These are phyloP conservation scores for Scelioninae gen. 2 DNA, from an alignment of 2,888 invertebrate species.

Conservation along the genomic window DNA sequence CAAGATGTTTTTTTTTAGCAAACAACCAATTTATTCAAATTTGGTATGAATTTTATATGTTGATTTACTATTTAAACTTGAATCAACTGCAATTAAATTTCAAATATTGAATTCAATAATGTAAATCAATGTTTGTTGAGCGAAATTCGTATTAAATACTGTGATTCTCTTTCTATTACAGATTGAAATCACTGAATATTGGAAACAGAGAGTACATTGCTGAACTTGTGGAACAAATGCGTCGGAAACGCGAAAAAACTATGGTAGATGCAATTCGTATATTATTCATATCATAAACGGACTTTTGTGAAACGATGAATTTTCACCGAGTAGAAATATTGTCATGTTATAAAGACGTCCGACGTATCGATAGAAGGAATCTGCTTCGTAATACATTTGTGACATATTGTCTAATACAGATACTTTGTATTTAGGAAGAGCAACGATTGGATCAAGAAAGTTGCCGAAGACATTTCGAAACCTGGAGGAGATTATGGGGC, in stretches of 20 bases:
- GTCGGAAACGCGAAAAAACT: conserved; percentile 65
- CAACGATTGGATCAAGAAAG: conserved; percentile 81
- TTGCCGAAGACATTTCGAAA: conserved; percentile 83
- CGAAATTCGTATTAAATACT: too few relatives aligned
- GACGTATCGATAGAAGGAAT: conserved; percentile 8
- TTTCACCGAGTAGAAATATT: not conserved
- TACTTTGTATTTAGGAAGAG: conserved; percentile 76
- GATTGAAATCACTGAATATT: conserved; percentile 63
- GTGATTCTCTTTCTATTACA: conserved; percentile 56
- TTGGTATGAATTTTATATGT: too few relatives aligned
- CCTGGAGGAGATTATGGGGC: conserved; percentile 88
- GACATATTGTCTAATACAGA: conserved; percentile 1
- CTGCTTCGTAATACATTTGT: conserved; percentile 6
- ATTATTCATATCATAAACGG: conserved; percentile 7
- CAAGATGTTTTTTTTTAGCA: too few relatives aligned
- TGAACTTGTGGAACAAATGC: conserved; percentile 69
- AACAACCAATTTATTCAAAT: too few relatives aligned
- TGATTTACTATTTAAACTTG: too few relatives aligned
- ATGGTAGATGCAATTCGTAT: conserved; percentile 63
- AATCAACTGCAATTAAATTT: too few relatives aligned
- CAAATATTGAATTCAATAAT: too few relatives aligned
- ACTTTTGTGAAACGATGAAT: not conserved
- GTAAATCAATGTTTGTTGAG: too few relatives aligned
- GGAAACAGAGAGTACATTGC: conserved; percentile 67
- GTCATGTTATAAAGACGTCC: not conserved